Evolutionary conservation across 1,140 invertebrate species (phyloP), one percentile per base, ranked within the genome.

Genomic region (Palaemon carinicauda): DNA sequence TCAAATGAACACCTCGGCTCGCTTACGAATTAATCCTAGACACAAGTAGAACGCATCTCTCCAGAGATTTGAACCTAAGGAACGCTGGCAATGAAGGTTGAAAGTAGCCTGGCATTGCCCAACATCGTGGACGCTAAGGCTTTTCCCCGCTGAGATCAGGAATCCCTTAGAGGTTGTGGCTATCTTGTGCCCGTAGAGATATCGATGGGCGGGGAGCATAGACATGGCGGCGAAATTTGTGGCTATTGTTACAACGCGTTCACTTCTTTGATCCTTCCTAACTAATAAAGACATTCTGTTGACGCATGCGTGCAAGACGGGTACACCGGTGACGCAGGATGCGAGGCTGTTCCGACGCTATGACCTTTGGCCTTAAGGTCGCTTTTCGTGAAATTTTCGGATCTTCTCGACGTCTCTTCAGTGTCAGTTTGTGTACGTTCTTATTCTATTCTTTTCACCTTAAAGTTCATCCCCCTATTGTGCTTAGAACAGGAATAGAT

Each of bases 161-260:
- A 41, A 41, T 41, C 41, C 41, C 41, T 5, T 41, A 5, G 41
- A 5, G 41, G 41, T 41, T 41, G 41, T 41, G 41, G 41, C 41
- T 41, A 41, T 41, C 41, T 41, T 41, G 41, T 41, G 41, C 41
- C 41, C 41, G 41, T 41, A 41, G 41, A 41, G 41, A 41, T 41
- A 41, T 41, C 41, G 41, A 41, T 41, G 41, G 41, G 41, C 41
- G 41, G 41, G 41, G 29, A 12, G 27, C 29, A 15, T 4, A 41
- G 29, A 73, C 71, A 73, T 73, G 71, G 71, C 19, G 29, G 71
- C 29, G 19, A 24, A 73, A 73, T 73, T 73, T 73, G 71, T 73
- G 71, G 71, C 65, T 71, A 71, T 71, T 71, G 65, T 71, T 71
- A 71, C 65, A 71, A 27, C 65, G 65, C 65, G 65, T 71, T 71